phyloP scores from a whole-genome alignment of 2,797 vertebrate genomes.

The Mus caroli region DNA sequence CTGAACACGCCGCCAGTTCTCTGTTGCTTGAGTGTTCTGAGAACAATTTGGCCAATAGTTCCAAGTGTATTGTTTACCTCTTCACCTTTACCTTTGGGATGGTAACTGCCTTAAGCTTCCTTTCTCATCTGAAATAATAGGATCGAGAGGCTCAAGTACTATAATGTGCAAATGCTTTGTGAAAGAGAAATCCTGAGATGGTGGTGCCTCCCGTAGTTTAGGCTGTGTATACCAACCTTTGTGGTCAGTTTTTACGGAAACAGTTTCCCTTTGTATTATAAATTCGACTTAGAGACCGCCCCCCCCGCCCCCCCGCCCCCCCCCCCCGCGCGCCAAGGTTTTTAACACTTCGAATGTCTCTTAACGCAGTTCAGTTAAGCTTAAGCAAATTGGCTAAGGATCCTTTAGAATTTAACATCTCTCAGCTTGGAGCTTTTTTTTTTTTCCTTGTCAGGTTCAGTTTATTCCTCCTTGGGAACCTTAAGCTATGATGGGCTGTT shows the following conservation, averaged over 20 bases:
- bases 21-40: neutral
- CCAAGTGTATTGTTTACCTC: neutral
- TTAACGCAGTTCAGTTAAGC: neutral
- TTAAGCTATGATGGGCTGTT: neutral
- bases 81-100: neutral
- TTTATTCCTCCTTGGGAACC: neutral
- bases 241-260: neutral
- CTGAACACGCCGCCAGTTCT: neutral
- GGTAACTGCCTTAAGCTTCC: neutral
- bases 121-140: neutral
- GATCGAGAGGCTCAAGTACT: neutral
- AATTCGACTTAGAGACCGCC: neutral
- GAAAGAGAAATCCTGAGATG: constrained; percentile 30
- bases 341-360: neutral
- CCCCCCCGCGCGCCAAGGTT: neutral
- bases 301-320: no score
- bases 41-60: neutral
- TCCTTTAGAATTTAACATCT: neutral
- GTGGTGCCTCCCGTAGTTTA: neutral
- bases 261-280: neutral
- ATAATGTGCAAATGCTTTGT: neutral
- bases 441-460: neutral
- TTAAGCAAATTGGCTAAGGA: neutral
- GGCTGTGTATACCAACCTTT: neutral
- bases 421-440: neutral